Evolutionary conservation across 2,888 invertebrate species (phyloP), one percentile per base, ranked within the genome.

Genomic region (Hypena proboscidalis): DNA sequence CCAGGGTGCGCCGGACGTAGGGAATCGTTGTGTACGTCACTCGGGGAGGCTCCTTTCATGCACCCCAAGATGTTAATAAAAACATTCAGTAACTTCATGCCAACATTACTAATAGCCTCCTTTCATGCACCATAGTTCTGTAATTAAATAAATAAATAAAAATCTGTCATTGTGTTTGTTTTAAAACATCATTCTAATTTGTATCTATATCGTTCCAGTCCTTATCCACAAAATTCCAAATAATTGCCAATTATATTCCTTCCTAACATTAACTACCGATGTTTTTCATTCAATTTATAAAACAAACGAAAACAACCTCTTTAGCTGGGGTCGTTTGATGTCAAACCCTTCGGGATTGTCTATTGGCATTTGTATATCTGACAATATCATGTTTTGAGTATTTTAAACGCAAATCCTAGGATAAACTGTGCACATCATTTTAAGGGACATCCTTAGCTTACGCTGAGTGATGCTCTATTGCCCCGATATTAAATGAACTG

Each of bases 381-480:
- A 21, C 33, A 53, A 49, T 36, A 63, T 50, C 37, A 31, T 58
- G 39, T 52, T 64, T 59, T 9, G 33, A 44, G 42, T 51, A 50
- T 58, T 55, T 45, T 50, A 46, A 36, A 47, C 40, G 52, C 46
- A 51, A 56, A 56, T 53, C 67, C 46, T 15, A 9, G 51, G 46
- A 59, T 61, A 41, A 55, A 51, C 45, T 59, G 35, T 23, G 33
- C 30, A 13, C 37, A 20, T 41, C 32, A 35, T 39, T 30, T 21
- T 21, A n/a, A 4, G 0, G 9, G 4, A 41, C 29, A 62, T 51
- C 3, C 20, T 55, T 34, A 60, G 36, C 27, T 47, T 58, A 31
- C 61, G 61, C 31, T 41, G 29, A 0, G 4, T 4, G 1, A 17
- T n/a, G 11, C 7, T 19, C 8, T n/a, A 4, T 14, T 23, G 14